Evolutionary conservation across 2,113 vertebrate species (phyloP), one percentile per base, ranked within the genome.

Genomic region (Hippopotamus amphibius): DNA sequence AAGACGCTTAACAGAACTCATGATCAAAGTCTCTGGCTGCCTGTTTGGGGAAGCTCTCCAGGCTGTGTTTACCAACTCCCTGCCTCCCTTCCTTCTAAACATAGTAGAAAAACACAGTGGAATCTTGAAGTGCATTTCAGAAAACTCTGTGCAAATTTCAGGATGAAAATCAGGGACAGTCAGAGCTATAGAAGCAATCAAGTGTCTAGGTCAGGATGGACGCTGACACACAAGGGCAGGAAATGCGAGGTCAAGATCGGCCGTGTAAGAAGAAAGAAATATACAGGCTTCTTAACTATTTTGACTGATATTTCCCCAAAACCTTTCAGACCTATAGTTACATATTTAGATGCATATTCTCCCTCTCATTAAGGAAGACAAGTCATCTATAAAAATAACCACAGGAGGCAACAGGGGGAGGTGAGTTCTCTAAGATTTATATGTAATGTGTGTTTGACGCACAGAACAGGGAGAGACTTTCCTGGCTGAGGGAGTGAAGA

Each of bases 391-490:
- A 93, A 97, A 97, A 93, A 96, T 66, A 97, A 87, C 72, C 22
- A 33, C 15, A 77, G 63, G 21, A 96, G 83, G 68, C 83, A 76
- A 76, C 17, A 48, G 55, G 59, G 50, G 50, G 59, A 97, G 95
- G 76, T 92, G 80, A 90, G 53, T 90, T 85, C 46, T 61, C 63
- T n/a, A 66, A 97, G 93, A 97, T 93, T 97, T 97, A 96, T 92
- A 86, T 53, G 59, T 28, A 66, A 26, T 76, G 2, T 5, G 10
- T 68, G 63, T 95, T 95, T 96, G 95, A 96, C 88, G 65, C 53
- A 77, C 11, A 71, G 46, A 66, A 93, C 86, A 97, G 59, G 93
- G 68, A 84, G 85, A 81, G 80, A 74, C 21, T 77, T 92, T 80
- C 57, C 83, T 69, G 83, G n/a, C 74, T 66, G 50, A 53, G 55